Evolutionary conservation across 2,113 vertebrate species (phyloP).

Genomic region (Asarcornis scutulata): DNA sequence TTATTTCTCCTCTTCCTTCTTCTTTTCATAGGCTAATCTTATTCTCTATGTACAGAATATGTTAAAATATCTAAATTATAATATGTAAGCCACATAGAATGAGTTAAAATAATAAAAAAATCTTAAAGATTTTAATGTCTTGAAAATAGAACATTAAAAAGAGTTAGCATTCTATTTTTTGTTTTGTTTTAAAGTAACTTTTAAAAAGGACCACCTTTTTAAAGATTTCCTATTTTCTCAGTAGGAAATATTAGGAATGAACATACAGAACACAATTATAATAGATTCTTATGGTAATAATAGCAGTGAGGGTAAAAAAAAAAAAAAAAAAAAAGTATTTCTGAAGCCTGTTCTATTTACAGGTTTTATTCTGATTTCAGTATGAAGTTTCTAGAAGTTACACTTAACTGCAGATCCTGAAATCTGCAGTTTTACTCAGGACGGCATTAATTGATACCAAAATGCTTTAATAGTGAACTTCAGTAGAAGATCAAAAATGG

Average conservation of each 20-base stretch:
- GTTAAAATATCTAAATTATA: background rate
- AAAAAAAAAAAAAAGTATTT: background rate
- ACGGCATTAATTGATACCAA: background rate
- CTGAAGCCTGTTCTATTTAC: background rate
- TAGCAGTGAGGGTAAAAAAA: background rate
- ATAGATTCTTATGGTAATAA: background rate
- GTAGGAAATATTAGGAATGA: background rate
- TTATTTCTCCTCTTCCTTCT: background rate
- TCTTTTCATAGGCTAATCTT: background rate
- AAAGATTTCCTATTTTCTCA: too few relatives aligned
- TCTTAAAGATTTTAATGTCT: background rate
- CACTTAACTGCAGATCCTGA: background rate
- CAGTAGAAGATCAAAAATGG: background rate
- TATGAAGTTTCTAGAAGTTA: background rate
- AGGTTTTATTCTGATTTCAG: constrained; percentile 4
- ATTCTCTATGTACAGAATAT: too few relatives aligned
- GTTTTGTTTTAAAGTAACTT: background rate
- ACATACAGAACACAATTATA: background rate
- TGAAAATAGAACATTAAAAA: background rate
- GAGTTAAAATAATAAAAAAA: background rate
- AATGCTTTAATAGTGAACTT: background rate
- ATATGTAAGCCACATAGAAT: background rate
- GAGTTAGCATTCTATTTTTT: background rate
- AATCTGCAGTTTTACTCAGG: background rate
- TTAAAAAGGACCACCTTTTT: background rate